A percentile compares a stretch with the other conserved stretches of the same genome.
Evolutionary conservation across 2,888 invertebrate species (phyloP).

Genomic region (Spatulosminthurus flaviceps): DNA sequence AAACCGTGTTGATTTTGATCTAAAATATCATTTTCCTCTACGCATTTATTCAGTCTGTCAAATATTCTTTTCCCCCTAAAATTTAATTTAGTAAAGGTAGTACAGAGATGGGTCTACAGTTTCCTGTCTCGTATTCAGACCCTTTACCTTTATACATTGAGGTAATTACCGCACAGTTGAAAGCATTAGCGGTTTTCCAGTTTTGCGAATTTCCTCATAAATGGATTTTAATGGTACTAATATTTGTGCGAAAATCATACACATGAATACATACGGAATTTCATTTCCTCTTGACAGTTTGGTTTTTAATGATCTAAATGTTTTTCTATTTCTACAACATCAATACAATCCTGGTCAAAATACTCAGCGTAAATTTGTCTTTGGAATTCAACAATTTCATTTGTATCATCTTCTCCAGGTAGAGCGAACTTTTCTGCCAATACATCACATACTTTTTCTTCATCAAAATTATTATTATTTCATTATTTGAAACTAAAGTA

Average conservation of each 20-base stretch:
- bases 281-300: background rate
- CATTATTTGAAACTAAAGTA: background rate
- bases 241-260: background rate
- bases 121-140: background rate
- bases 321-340: background rate
- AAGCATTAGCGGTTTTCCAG: background rate
- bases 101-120: constrained; percentile 18
- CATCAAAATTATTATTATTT: background rate
- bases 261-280: background rate
- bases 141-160: constrained; percentile 33
- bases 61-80: constrained; percentile 15
- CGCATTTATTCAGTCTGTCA: background rate
- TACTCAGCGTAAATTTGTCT: background rate
- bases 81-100: constrained; percentile 21
- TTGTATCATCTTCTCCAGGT: background rate
- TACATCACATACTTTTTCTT: background rate
- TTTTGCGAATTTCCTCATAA: background rate
- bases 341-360: background rate
- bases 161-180: constrained; percentile 2
- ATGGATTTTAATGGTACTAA: background rate
- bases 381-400: background rate
- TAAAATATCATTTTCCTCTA: background rate
- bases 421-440: background rate
- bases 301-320: background rate
- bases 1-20: constrained; percentile 22